Percentiles rank a stretch among this genome's conserved stretches.
Evolutionary conservation across 2,888 invertebrate species (phyloP).

Genomic region (Parelbella ahira): DNA sequence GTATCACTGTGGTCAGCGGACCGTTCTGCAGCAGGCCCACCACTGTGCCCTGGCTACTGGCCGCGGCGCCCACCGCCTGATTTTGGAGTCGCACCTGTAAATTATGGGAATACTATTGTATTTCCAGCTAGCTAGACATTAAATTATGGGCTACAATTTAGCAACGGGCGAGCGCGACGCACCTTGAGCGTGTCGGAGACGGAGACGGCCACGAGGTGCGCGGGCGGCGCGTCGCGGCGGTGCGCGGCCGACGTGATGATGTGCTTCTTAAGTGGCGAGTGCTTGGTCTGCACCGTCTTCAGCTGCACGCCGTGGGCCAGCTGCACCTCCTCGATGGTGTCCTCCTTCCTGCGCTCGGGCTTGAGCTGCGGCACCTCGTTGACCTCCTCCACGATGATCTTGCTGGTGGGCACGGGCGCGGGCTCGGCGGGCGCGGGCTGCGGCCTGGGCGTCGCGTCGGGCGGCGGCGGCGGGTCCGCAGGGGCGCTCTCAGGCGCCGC

Average conservation of each 20-base stretch:
- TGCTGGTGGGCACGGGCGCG: constrained; percentile 32
- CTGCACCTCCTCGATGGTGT: constrained; percentile 49
- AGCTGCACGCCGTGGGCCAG: constrained; percentile 52
- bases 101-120: too few species aligned
- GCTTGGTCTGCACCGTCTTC: constrained; percentile 60
- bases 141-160: too few species aligned
- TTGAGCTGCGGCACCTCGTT: constrained; percentile 45
- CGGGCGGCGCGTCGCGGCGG: too few species aligned
- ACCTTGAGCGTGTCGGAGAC: constrained; percentile 66
- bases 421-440: constrained; percentile 5
- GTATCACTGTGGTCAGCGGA: constrained; percentile 57
- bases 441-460: background rate
- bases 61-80: constrained; percentile 45
- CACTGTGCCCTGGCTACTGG: constrained; percentile 33
- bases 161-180: too few species aligned
- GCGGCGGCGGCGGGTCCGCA: constrained; percentile 13
- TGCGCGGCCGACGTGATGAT: constrained; percentile 56
- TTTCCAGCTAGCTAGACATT: too few species aligned
- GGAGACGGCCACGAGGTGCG: constrained; percentile 61
- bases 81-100: constrained; percentile 62
- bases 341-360: constrained; percentile 24
- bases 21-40: constrained; percentile 65
- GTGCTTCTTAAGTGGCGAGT: constrained; percentile 67
- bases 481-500: too few species aligned
- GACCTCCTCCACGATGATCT: constrained; percentile 54